These are phyloP conservation scores for Euphonia xanthogaster DNA, from an alignment of 2,797 vertebrate species.

Conservation along the genomic window DNA sequence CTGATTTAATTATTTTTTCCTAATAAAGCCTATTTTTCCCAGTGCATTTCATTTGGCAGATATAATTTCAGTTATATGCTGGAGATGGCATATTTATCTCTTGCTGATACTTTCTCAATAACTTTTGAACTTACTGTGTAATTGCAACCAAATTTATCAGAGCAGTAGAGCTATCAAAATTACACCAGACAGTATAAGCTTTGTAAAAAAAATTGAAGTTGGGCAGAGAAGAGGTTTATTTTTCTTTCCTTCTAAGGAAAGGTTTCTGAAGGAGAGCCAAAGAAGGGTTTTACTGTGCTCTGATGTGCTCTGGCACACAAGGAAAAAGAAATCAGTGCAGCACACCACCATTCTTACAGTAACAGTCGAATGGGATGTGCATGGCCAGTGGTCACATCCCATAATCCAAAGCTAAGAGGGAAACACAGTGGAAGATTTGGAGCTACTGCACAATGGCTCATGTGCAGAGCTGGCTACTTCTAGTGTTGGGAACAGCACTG, in stretches of 20 bases:
- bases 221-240: background rate
- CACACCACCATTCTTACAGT: rapidly evolving
- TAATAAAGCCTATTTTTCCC: background rate
- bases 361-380: background rate
- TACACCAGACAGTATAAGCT: background rate
- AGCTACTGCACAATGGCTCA: background rate
- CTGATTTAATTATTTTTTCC: background rate
- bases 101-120: background rate
- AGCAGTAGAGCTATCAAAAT: background rate
- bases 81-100: background rate
- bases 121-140: background rate
- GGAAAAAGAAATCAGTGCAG: background rate
- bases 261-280: background rate
- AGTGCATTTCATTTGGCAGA: background rate
- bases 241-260: background rate
- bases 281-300: background rate
- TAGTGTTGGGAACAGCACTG: background rate
- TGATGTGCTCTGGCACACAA: background rate
- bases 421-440: background rate
- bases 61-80: background rate
- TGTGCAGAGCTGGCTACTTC: background rate
- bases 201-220: background rate
- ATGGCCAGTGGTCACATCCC: rapidly evolving
- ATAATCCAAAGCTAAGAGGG: background rate
- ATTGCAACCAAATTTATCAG: background rate